Evolutionary conservation across 23 tunicate species (phyloP).

Genomic region (Ciona savignyi): DNA sequence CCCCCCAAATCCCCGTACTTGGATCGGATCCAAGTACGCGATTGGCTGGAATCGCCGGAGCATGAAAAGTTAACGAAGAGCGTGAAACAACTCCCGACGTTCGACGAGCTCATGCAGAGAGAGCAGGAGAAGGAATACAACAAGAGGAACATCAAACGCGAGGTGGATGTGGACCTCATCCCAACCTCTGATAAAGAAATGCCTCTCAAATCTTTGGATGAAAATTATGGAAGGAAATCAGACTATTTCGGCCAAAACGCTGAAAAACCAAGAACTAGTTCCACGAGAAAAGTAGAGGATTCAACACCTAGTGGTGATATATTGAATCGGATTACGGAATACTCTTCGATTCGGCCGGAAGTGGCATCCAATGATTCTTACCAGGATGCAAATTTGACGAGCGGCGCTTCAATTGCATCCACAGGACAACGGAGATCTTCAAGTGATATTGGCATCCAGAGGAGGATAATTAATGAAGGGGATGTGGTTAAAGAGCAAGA

Average conservation of each 20-base stretch:
- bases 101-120: slow-evolving; percentile 41
- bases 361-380: slow-evolving; percentile 34
- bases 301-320: background rate
- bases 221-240: background rate
- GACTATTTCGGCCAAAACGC: too few species aligned
- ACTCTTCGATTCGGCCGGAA: background rate
- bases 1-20: background rate
- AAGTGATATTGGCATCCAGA: slow-evolving; percentile 31
- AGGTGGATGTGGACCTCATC: background rate
- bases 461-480: slow-evolving; percentile 7
- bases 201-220: background rate
- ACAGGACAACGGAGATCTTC: background rate
- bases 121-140: slow-evolving; percentile 4
- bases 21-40: slow-evolving; percentile 31
- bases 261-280: background rate
- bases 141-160: background rate
- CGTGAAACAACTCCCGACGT: slow-evolving; percentile 43
- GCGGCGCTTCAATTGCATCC: slow-evolving; percentile 6
- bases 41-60: slow-evolving; percentile 46
- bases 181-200: background rate
- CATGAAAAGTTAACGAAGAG: background rate
- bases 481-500: slow-evolving; percentile 3
- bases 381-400: slow-evolving; percentile 13
- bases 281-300: too few species aligned
- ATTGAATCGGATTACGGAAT: background rate